Base-by-base conservation (phyloP, 2,113 vertebrate species). In the Tor tambroides region DNA sequence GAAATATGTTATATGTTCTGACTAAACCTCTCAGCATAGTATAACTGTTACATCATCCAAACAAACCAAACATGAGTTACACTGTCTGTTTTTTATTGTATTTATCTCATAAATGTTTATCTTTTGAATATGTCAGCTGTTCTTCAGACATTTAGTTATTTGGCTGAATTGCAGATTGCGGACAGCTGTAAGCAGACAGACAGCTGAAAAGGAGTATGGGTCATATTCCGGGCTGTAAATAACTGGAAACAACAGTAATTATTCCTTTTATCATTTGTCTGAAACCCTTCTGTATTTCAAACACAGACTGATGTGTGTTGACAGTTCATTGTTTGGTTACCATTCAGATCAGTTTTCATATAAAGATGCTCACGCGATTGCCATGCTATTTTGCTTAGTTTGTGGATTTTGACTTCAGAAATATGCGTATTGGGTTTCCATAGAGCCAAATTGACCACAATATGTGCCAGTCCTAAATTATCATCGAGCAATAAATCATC, bases 171-270 rank as follows among this genome's bases (percentile, higher is more conserved):
- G 75, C 61, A 67, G 26, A 67, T 46, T 69, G 43, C 2, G 46
- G 76, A 54, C 61, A 30, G 61, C 43, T 38, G 49, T 80, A 41
- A 49, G 38, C 51, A 67, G 41, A 84, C 54, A 6, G 82, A 85
- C 87, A 80, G 83, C 87, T 85, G 87, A 78, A 63, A 67, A 21
- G 46, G n/a, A 80, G 82, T 43, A 41, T 88, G 83, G 83, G 51
- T 61, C 65, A 56, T 77, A 80, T 85, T 67, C 76, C 4, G 17
- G 46, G 23, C 85, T 76, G 61, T 80, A 86, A 86, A 86, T 86
- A 85, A 84, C 78, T 85, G n/a, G 30, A 85, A 82, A 56, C 78
- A 51, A n/a, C 19, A 21, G 56, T 56, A 61, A 56, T 82, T 54
- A 46, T 74, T 88, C 38, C 87, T 67, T 61, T 32, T 72, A 32